phyloP scores from a whole-genome alignment of 2,888 invertebrate species.

The Andricus curvator region DNA sequence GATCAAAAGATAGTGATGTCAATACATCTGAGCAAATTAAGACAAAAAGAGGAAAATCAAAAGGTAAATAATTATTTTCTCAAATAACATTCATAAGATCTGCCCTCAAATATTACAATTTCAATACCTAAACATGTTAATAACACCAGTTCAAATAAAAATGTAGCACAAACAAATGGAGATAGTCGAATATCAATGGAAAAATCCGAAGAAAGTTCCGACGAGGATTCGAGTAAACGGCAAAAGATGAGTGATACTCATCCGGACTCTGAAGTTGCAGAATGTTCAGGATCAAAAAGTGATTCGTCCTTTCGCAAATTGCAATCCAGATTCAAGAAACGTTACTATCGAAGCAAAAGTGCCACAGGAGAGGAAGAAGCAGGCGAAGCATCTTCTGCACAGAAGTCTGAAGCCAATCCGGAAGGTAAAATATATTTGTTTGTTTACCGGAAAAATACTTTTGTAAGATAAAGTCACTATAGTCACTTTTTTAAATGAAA shows the following conservation, averaged over 20 bases:
- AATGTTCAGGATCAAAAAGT: slow-evolving; percentile 44
- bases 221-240: slow-evolving; percentile 64
- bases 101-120: background rate
- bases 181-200: background rate
- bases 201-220: slow-evolving; percentile 49
- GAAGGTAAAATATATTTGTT: background rate
- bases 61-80: slow-evolving; percentile 4
- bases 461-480: too few relatives aligned
- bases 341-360: slow-evolving; percentile 67
- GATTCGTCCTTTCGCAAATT: slow-evolving; percentile 60
- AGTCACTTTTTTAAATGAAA: too few relatives aligned
- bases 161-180: background rate
- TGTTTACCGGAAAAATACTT: too few relatives aligned
- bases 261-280: slow-evolving; percentile 40
- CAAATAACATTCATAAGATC: background rate
- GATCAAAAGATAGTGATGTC: background rate
- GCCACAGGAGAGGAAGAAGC: slow-evolving; percentile 53
- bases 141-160: background rate
- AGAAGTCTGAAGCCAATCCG: slow-evolving; percentile 6
- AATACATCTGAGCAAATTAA: background rate
- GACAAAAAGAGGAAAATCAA: slow-evolving; percentile 15
- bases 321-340: slow-evolving; percentile 64
- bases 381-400: slow-evolving; percentile 47
- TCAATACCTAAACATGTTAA: background rate
- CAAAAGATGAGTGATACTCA: slow-evolving; percentile 60